Base-by-base conservation (phyloP, 2,113 vertebrate species). In the Taurulus bubalis region DNA sequence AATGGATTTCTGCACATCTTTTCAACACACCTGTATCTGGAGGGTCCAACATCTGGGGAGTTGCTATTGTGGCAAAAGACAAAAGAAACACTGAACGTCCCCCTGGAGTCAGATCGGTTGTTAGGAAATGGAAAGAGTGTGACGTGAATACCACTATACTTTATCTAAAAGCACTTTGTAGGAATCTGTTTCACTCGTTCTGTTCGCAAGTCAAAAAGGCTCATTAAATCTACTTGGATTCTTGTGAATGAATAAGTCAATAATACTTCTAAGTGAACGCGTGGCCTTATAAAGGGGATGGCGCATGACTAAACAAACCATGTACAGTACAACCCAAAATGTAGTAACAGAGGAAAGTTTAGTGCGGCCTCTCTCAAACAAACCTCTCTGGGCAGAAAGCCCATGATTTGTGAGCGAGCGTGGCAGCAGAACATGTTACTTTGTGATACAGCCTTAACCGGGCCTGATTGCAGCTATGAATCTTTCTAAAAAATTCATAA, bases 401-500 rank as follows among this genome's bases (percentile, higher is more conserved):
- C 32, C 51, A 82, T 71, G 80, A 89, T 88, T 82, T 78, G 60
- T 59, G 47, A 83, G 80, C 1, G 49, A 84, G 77, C 67, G 75
- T 15, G 51, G 70, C 69, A 69, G 77, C 69, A 71, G 75, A 72
- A 53, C 84, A 84, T 82, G 76, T 85, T 70, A 63, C 85, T 81
- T 34, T 34, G 55, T 87, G 88, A 91, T 92, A 87, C 83, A 80
- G 74, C 66, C 71, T 83, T 65, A 92, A 93, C 80, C 77, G 47
- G 89, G 90, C 70, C 90, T 86, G 94, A 93, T 93, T 92, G 92
- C 87, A 88, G 94, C 89, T 87, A 93, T 93, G 93, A 96, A 94
- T 94, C 94, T 91, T 85, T 91, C 85, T 98, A 92, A 98, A 99
- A 99, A 96, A 98, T 98, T 97, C 83, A 96, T 97, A 97, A 96